phyloP scores from a whole-genome alignment of 2,888 invertebrate genomes.

The Oligia strigilis region DNA sequence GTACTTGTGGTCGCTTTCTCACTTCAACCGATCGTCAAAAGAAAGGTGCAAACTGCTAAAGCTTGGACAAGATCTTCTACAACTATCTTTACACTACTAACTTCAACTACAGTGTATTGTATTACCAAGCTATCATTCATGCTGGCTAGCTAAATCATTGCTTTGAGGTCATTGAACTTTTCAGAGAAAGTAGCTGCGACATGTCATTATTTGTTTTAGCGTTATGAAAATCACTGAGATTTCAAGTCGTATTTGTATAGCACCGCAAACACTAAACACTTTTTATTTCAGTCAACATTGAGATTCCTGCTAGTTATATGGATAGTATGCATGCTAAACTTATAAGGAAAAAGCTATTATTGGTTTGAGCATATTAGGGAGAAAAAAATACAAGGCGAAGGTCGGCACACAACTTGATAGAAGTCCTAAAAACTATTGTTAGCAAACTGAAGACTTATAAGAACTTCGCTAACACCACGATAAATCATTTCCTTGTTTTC shows the following conservation, averaged over 20 bases:
- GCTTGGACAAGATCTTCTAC: slow-evolving; percentile 51
- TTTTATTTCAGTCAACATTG: slow-evolving; percentile 39
- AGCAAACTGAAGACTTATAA: slow-evolving; percentile 32
- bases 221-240: slow-evolving; percentile 51
- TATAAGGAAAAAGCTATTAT: slow-evolving; percentile 39
- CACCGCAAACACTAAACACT: slow-evolving; percentile 18
- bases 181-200: slow-evolving; percentile 59
- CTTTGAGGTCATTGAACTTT: slow-evolving; percentile 60
- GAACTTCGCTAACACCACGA: slow-evolving; percentile 43
- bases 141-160: slow-evolving; percentile 37
- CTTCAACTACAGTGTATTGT: slow-evolving; percentile 39
- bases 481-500: slow-evolving; percentile 52
- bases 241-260: slow-evolving; percentile 35
- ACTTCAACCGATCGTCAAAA: slow-evolving; percentile 61
- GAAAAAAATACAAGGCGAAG: slow-evolving; percentile 35
- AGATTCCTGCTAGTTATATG: not conserved
- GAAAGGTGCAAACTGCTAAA: slow-evolving; percentile 62
- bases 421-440: slow-evolving; percentile 52
- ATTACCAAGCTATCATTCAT: slow-evolving; percentile 47
- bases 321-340: not conserved
- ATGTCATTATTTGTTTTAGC: slow-evolving; percentile 53
- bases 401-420: slow-evolving; percentile 29
- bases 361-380: slow-evolving; percentile 23
- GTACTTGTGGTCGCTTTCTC: slow-evolving; percentile 58
- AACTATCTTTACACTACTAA: slow-evolving; percentile 42